Conservation (phyloP, 2,113 vertebrate species). For the Scartelaos histophorus region DNA sequence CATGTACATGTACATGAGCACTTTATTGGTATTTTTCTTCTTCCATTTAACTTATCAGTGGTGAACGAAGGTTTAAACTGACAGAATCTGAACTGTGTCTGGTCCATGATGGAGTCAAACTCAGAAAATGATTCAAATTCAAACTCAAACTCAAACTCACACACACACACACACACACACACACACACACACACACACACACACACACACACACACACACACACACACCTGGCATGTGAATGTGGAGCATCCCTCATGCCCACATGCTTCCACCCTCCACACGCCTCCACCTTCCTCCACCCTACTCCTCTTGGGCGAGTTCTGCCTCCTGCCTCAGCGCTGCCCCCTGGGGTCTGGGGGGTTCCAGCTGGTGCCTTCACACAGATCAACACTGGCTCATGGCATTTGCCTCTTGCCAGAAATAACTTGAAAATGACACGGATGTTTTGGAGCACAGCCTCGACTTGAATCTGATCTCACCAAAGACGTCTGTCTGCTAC, state of each 20-base stretch:
- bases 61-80: too few species aligned
- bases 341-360: slow-evolving; percentile 23
- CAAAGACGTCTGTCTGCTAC: background rate
- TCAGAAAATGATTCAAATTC: too few species aligned
- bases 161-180: too few species aligned
- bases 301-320: background rate
- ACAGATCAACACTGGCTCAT: slow-evolving; percentile 15
- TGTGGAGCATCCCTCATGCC: background rate
- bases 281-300: background rate
- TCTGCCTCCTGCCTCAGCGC: slow-evolving; percentile 1
- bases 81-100: too few species aligned
- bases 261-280: background rate
- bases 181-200: too few species aligned
- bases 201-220: too few species aligned
- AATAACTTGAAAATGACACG: background rate
- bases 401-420: slow-evolving; percentile 11
- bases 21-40: too few species aligned
- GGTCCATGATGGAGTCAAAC: too few species aligned
- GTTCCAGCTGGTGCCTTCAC: slow-evolving; percentile 31
- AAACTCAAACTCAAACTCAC: too few species aligned
- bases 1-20: too few species aligned
- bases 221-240: background rate
- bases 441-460: background rate
- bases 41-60: too few species aligned
- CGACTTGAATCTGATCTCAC: too few species aligned